These are phyloP conservation scores for Sebastolobus altivelis DNA, from an alignment of 2,797 vertebrate genomes.

Conservation along the genomic window DNA sequence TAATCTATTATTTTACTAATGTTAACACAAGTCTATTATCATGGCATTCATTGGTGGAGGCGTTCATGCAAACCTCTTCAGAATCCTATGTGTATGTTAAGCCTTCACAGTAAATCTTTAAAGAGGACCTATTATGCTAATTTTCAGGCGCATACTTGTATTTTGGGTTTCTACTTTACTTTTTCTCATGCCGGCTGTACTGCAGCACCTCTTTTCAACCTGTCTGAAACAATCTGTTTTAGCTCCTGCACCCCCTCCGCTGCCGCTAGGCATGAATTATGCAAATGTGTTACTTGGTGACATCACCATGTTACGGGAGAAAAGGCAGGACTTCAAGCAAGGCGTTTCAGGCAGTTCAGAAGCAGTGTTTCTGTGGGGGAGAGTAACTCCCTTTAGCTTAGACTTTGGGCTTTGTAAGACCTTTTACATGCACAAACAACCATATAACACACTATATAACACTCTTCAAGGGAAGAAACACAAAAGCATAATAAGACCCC, in stretches of 20 bases:
- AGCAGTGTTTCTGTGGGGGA: neutral
- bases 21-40: neutral
- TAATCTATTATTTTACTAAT: neutral
- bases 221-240: too few relatives aligned
- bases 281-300: neutral
- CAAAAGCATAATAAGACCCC: neutral
- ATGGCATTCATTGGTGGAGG: neutral
- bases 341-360: neutral
- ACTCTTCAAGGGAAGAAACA: neutral
- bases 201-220: neutral
- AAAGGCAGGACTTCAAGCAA: too few relatives aligned
- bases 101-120: conserved; percentile 3
- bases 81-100: conserved; percentile 2
- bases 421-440: too few relatives aligned
- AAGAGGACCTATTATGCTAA: neutral
- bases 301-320: neutral
- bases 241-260: too few relatives aligned
- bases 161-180: neutral
- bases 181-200: neutral
- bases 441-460: too few relatives aligned
- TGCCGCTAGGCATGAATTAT: neutral
- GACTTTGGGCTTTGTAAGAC: too few relatives aligned
- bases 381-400: too few relatives aligned
- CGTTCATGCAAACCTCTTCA: neutral
- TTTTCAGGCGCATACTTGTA: neutral